Evolutionary conservation across 1,140 invertebrate species (phyloP), one percentile per base, ranked within the genome.

Genomic region (Melipona quadrifasciata): DNA sequence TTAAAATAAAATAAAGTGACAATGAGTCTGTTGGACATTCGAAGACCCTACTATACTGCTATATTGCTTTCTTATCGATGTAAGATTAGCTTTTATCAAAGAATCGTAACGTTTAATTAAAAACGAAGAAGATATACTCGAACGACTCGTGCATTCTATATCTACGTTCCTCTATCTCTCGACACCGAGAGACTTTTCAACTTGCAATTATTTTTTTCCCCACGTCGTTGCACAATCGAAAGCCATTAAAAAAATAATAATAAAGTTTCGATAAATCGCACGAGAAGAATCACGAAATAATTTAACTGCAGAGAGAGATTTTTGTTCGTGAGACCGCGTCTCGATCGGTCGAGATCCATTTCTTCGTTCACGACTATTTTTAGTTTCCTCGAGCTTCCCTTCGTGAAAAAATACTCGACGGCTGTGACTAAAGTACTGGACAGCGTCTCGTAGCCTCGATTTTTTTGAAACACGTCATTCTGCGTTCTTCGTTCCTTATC

Each of bases 11-110:
- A 31, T 6, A 61, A 65, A 39, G n/a, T 34, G 39, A 24, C 12
- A 19, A 8, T 24, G 21, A 55, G 21, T 24, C 31, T 65, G 21
- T 21, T 1, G 17, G 11, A 65, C 58, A 8, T 27, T 21, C 21
- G 5, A 77, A 47, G 31, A 78, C 0, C 16, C 39, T 31, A 31
- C 31, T 68, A 31, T n/a, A 31, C 2, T 31, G 31, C 31, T 24
- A 19, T 14, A 27, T 5, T 8, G 6, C 10, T 71, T 19, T 17
- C 75, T 84, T 84, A 84, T 84, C 82, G 21, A 11, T 1, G 1
- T 2, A 19, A 84, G 75, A 84, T 84, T 79, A 79, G 6, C 24
- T 0, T 55, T 79, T 84, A 84, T 84, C 65, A 57, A 84, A 72
- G n/a, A 61, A 77, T 77, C 27, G 14, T 47, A 14, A 51, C 4